phyloP scores from a whole-genome alignment of 2,113 vertebrate species.

The Loxodonta africana region DNA sequence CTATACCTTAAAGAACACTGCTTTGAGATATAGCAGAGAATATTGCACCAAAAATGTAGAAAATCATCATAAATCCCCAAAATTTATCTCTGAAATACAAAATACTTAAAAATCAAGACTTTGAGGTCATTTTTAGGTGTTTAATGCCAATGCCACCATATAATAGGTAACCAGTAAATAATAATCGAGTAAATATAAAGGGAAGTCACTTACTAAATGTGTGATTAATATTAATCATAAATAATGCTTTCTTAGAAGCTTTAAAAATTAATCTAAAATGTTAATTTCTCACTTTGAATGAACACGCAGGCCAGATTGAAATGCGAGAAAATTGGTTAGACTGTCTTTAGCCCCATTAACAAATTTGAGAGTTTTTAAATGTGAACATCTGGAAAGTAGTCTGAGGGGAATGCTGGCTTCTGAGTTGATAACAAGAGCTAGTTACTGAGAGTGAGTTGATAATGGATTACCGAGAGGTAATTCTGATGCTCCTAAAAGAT shows the following conservation, averaged over 20 bases:
- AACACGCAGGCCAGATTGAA: neutral
- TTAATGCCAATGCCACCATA: neutral
- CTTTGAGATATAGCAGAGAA: neutral
- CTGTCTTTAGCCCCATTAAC: neutral
- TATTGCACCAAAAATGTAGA: neutral
- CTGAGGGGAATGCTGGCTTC: neutral
- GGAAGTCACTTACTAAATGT: neutral
- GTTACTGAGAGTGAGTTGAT: constrained; percentile 21
- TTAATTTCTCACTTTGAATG: neutral
- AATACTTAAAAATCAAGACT: neutral
- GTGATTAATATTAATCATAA: constrained; percentile 28
- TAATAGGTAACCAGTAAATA: constrained; percentile 19
- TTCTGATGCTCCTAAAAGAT: constrained; percentile 31
- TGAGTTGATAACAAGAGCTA: neutral
- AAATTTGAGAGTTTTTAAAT: neutral
- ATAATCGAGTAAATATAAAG: neutral
- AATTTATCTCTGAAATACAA: neutral
- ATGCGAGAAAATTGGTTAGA: neutral
- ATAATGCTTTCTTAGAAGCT: neutral
- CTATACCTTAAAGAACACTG: constrained; percentile 1
- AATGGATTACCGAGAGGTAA: constrained; percentile 14
- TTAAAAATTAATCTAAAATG: constrained; percentile 13
- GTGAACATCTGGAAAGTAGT: neutral
- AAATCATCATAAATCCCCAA: neutral
- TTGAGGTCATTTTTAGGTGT: neutral